Base-by-base conservation (phyloP, 1,140 invertebrate genomes). In the Globodera rostochiensis region DNA sequence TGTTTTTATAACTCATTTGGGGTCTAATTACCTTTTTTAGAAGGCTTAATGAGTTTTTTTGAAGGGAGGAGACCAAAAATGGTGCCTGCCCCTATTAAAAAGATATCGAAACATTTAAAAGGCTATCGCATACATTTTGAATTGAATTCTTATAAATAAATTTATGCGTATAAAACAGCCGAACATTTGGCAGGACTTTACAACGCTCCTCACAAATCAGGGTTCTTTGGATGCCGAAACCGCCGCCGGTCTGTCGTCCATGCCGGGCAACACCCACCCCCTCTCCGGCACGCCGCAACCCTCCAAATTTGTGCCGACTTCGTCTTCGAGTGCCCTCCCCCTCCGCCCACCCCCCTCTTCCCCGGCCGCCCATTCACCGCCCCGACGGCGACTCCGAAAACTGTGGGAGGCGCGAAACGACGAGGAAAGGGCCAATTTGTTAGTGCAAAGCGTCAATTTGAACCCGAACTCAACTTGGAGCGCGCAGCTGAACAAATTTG, bases 391-490 rank as follows among this genome's bases (percentile, higher is more conserved):
- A n/a, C 25, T 66, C 47, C 25, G 45, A n/a, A 78, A 70, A 36
- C 19, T 78, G 6, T 36, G 57, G 25, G 50, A 78, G 25, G 64
- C 77, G 66, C 53, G 66, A n/a, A 47, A 66, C 70, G 77, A 78
- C n/a, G 15, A 36, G 25, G 77, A 78, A 69, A 69, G 77, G 46
- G 77, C 77, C 13, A 21, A 36, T 50, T 47, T 78, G 15, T 19
- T 78, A 45, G 77, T 78, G 49, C 57, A 70, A n/a, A 78, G 25
- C 36, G 64, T 78, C 3, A 78, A 78, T 69, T 45, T 66, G 25
- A 69, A 78, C 21, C 77, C 77, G 25, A 78, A 78, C 9, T 64
- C 77, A 7, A 78, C 77, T 6, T 78, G 77, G 77, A 78, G 64
- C 46, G 77, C 77, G 3, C 66, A 47, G 15, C 25, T 78, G 25